A percentile compares a stretch with the other conserved stretches of the same genome.
Evolutionary conservation across 2,797 vertebrate species (phyloP).

Genomic region (Mus minutoides): DNA sequence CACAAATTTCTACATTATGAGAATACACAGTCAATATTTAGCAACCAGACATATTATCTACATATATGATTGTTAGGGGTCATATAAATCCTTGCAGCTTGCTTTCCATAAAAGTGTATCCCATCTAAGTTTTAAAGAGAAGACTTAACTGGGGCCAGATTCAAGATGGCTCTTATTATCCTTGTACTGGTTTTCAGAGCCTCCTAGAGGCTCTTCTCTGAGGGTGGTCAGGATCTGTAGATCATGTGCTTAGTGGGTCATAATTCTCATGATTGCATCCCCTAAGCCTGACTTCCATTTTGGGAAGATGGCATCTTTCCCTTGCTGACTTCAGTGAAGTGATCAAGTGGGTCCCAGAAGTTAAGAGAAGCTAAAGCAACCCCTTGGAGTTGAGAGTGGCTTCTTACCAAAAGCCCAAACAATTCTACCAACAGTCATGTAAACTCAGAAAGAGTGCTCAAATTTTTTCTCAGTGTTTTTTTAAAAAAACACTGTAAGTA

Average conservation of each 20-base stretch:
- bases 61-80: accelerated
- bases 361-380: not conserved
- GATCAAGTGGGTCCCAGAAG: not conserved
- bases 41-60: not conserved
- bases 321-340: not conserved
- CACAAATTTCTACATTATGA: not conserved
- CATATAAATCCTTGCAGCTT: not conserved
- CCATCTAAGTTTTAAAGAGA: not conserved
- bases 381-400: not conserved
- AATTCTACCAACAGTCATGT: not conserved
- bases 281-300: not conserved
- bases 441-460: not conserved
- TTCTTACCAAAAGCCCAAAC: not conserved
- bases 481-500: not conserved
- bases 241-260: not conserved
- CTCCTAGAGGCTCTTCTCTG: not conserved
- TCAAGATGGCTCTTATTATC: too few species aligned
- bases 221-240: not conserved
- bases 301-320: not conserved
- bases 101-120: not conserved
- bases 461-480: not conserved
- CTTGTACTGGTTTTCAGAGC: not conserved
- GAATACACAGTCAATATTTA: not conserved
- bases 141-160: not conserved
- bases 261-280: not conserved